Base-by-base conservation (phyloP, 2,888 invertebrate genomes). In the Eupithecia vulgata region DNA sequence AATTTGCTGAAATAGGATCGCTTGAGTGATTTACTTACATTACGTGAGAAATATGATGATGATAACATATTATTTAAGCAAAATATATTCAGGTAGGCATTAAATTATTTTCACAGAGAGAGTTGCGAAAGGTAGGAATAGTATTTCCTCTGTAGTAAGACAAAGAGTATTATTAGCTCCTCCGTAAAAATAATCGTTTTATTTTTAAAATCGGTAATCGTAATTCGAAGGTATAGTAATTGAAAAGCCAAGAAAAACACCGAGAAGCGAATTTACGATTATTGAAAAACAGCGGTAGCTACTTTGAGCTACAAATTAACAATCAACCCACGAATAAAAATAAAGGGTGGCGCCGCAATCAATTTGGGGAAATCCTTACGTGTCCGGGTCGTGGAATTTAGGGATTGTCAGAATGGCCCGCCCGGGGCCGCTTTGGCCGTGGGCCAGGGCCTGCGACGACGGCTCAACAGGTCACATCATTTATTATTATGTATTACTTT, bases 391-490 rank as follows among this genome's bases (percentile, higher is more conserved):
- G 67, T 74, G 59, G 74, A 65, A 74, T 72, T 77, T 42, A 67
- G 66, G 66, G 74, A 70, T 72, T 64, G 72, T 71, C 73, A 74
- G 78, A 78, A 82, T 79, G 67, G 69, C 57, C 70, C 69, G 68
- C 75, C 70, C 42, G 68, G 67, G 70, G 72, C 40, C 65, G 71
- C 66, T 85, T 61, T 86, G 87, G 87, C 83, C 67, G 79, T 67
- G 74, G 77, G 87, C 87, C 86, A 87, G 80, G 76, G 70, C 70
- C 74, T 71, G 68, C 73, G 21, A 13, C 73, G 21, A 13, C 12
- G 57, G 80, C 73, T 84, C 87, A 87, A 87, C 87, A 87, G 86
- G 87, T 87, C 83, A 77, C 75, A 70, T 77, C 78, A 79, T 77
- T 62, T 64, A 64, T 64, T 64, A 57, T n/a, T 12, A 64, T n/a